Evolutionary conservation across 2,888 invertebrate species (phyloP), one percentile per base, ranked within the genome.

Genomic region (Cryptocephalus moraei): DNA sequence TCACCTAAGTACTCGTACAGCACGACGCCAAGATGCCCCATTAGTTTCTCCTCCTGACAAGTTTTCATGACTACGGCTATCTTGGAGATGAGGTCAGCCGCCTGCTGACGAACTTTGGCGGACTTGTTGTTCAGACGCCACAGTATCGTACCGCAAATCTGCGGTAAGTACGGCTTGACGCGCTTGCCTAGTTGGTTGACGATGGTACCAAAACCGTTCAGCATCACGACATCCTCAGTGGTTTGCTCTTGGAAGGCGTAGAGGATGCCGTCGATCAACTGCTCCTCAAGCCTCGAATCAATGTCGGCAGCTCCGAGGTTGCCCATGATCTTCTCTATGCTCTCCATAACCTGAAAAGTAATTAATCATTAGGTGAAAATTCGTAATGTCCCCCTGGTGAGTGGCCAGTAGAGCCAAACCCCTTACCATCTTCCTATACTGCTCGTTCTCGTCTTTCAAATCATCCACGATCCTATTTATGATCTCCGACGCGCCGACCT

Each of bases 231-330:
- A 72, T 99, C 99, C 78, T 99, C 99, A 10, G 96, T 96, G 2
- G 97, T 99, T 75, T 99, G 99, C 77, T 99, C 99, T 73, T 99
- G 97, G 79, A 99, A 99, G 51, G 99, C 99, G 67, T 99, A 99
- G 39, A 99, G 74, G 57, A 99, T 97, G 58, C 99, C 99, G 66
- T 99, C 99, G 69, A 99, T 99, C 33, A 99, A 82, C 64, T 97
- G 97, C 73, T 99, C 99, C 69, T 99, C 99, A 3, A 99, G 75
- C 39, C 97, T 81, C 0, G 95, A 93, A 72, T 99, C 99, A 44
- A 99, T 95, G 65, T 99, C 99, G 0, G 95, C 92, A 0, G 97
- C 95, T 12, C 99, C 99, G 51, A 97, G 77, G 71, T 94, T 95
- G 4, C 91, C 92, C 81, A 97, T 91, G 48, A 96, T 95, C 73